Conservation (phyloP, 2,888 invertebrate species). For the Synanthedon andrenaeformis region DNA sequence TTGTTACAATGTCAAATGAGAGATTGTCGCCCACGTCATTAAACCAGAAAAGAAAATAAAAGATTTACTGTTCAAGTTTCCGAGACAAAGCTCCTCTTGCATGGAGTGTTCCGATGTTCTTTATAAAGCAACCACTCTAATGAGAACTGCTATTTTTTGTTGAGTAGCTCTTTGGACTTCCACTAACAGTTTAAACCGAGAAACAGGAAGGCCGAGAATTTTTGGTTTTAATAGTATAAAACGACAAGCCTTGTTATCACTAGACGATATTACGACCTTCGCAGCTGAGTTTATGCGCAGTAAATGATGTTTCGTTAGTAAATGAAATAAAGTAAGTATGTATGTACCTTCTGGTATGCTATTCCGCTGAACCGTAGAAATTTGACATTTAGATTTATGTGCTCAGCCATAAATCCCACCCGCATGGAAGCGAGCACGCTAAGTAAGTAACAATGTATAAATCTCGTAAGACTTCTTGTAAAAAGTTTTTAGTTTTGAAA, state of each 20-base stretch:
- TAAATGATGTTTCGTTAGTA: slow-evolving; percentile 31
- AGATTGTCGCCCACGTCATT: slow-evolving; percentile 21
- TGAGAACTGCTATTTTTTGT: slow-evolving; percentile 12
- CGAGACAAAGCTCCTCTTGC: slow-evolving; percentile 21
- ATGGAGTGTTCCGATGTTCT: slow-evolving; percentile 14
- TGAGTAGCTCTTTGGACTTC: slow-evolving; percentile 13
- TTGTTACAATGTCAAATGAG: slow-evolving; percentile 8
- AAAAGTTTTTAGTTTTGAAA: not conserved
- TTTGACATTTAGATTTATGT: slow-evolving; percentile 20
- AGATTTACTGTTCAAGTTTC: slow-evolving; percentile 27
- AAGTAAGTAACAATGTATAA: not conserved
- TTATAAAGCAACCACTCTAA: slow-evolving; percentile 15
- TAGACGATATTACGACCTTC: slow-evolving; percentile 19
- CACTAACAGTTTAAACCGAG: not conserved
- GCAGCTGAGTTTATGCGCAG: slow-evolving; percentile 30
- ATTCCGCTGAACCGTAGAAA: slow-evolving; percentile 12
- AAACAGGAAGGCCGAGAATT: slow-evolving; percentile 11
- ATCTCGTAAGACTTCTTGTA: not conserved
- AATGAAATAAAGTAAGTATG: slow-evolving; percentile 25
- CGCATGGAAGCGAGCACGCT: not conserved
- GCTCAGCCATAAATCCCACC: slow-evolving; percentile 13
- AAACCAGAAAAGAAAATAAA: slow-evolving; percentile 28
- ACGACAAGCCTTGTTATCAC: slow-evolving; percentile 32
- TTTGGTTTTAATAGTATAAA: slow-evolving; percentile 18
- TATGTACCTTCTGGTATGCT: slow-evolving; percentile 7